Base-by-base conservation (phyloP, 1,140 invertebrate species). In the Subanguina moxae region DNA sequence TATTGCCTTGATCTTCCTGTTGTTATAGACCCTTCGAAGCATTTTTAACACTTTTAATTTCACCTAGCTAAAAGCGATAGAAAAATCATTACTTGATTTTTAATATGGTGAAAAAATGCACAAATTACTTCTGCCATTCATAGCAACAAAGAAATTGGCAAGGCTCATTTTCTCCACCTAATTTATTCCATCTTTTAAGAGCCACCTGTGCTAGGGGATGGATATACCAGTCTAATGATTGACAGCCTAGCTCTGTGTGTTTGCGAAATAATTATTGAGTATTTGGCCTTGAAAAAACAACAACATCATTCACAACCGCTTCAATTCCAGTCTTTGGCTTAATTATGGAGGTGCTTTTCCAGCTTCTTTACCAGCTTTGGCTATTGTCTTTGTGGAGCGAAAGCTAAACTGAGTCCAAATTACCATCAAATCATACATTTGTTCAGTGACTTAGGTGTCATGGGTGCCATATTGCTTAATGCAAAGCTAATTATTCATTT, bases 241-340 rank as follows among this genome's bases (percentile, higher is more conserved):
- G 48, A 52, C 48, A 52, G 48, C 48, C 48, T 21, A 15, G 3
- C 15, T 52, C 3, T 19, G 23, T 21, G 17, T 15, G 17, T 7
- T 3, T 15, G n/a, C 48, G n/a, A n/a, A n/a, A 52, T 52, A 52
- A 21, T 25, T 25, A 25, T 25, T 52, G n/a, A 52, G n/a, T 52
- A 15, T 15, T 52, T 25, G 48, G n/a, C 48, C 48, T 52, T 52
- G n/a, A 19, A 52, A 19, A 52, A 52, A 52, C 23, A 25, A 52
- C n/a, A 21, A 52, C 23, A 52, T 21, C 8, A 21, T 52, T 52
- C 15, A 25, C 48, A 52, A 21, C 48, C 15, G 15, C n/a, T 15
- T 52, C 48, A 52, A 52, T 52, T 52, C 15, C 15, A n/a, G 43
- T n/a, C 43, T 45, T 45, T n/a, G 43, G 43, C 43, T n/a, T 45